phyloP scores from a whole-genome alignment of 1,140 invertebrate genomes.

The Calliphora vicina region DNA sequence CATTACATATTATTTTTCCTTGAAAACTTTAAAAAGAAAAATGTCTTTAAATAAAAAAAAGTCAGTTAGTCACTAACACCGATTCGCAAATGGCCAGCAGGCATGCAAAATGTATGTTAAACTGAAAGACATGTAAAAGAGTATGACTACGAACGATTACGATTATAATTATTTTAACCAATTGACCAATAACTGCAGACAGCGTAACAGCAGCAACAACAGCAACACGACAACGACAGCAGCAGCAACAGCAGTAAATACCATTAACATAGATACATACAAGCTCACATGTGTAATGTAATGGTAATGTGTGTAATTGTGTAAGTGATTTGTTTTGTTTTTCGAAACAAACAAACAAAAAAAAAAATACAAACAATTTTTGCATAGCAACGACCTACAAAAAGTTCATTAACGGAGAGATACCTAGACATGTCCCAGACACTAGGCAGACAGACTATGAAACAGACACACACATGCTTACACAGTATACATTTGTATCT shows the following conservation, averaged over 20 bases:
- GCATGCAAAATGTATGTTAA: background rate
- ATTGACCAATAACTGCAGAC: background rate
- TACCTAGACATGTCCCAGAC: conserved; percentile 62
- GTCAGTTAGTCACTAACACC: background rate
- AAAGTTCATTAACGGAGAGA: conserved; percentile 63
- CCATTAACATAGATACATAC: background rate
- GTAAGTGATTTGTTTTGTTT: background rate
- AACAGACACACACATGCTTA: conserved; percentile 47
- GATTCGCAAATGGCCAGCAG: background rate
- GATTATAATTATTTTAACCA: background rate
- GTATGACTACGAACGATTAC: background rate
- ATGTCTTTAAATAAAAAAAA: too few species aligned
- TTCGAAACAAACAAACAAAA: background rate
- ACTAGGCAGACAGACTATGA: conserved; percentile 53
- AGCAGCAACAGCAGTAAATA: background rate
- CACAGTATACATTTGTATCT: too few species aligned
- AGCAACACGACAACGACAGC: background rate
- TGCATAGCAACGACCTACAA: conserved; percentile 63
- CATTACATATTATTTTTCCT: background rate
- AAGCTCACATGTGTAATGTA: background rate
- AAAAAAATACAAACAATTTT: background rate
- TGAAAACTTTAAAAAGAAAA: background rate
- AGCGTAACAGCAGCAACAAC: background rate
- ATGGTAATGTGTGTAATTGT: background rate
- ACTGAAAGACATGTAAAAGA: too few species aligned